Evolutionary conservation across 2,797 vertebrate genomes (phyloP), one percentile per base, ranked within the genome.

Genomic region (Gymnodraco acuticeps): DNA sequence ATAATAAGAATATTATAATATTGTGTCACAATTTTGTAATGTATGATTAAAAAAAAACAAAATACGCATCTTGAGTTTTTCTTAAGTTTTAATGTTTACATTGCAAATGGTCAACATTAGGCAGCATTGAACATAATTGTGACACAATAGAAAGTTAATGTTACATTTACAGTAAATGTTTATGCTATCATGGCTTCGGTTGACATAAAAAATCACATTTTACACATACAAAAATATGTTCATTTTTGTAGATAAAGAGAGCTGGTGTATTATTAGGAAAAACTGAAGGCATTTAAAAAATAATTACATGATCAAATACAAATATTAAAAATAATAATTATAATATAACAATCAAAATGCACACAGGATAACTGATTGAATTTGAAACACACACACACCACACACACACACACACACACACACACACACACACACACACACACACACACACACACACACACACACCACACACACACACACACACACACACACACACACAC

Each of bases 11-110:
- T 17, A 19, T 20, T 41, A 23, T 19, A 12, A 63, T 72, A 91
- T 87, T 91, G 90, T 91, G 88, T 90, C 91, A 90, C 89, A 91
- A 81, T 89, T 90, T 84, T 85, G 80, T 72, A 68, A 80, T 62
- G 48, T 53, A 50, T 54, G 42, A 43, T 73, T 64, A 48, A 75
- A 86, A 38, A 72, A 86, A 84, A 86, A 83, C 73, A 89, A 86
- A 75, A 79, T 77, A 83, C 81, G 73, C 55, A 61, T 75, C 20
- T 64, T 66, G n/a, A 55, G 43, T 73, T 75, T 82, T 79, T 54
- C 67, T 12, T 51, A 61, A 46, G 17, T 58, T 89, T 91, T 88
- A 87, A 90, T 93, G 66, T 54, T 70, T 79, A 77, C 78, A 82
- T 50, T 46, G 33, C 60, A 85, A 80, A 72, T 47, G 62, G 43